Evolutionary conservation across 2,888 invertebrate species (phyloP).

Genomic region (Cistogaster globosa): DNA sequence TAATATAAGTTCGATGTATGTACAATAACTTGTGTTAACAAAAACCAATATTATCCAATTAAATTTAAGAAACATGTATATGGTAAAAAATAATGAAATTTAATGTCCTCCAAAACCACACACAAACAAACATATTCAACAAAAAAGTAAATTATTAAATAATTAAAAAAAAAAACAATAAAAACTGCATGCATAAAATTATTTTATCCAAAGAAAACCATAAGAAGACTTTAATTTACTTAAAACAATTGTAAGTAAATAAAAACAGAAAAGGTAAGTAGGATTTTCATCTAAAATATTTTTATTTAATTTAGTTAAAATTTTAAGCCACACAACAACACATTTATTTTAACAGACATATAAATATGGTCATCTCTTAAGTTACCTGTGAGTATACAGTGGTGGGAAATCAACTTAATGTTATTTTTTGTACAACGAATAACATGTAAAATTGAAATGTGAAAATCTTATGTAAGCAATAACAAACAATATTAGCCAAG

Average conservation of each 20-base stretch:
- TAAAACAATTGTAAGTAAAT: background rate
- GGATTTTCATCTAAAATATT: constrained; percentile 24
- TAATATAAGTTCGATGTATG: constrained; percentile 22
- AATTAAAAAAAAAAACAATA: constrained; percentile 29
- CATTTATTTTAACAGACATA: background rate
- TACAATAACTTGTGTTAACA: constrained; percentile 35
- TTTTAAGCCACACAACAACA: background rate
- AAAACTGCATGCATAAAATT: constrained; percentile 52
- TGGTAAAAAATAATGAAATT: constrained; percentile 57
- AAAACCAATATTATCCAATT: background rate
- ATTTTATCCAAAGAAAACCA: constrained; percentile 41
- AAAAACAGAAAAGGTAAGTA: constrained; percentile 32
- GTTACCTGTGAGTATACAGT: too few relatives aligned
- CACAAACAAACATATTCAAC: constrained; percentile 30
- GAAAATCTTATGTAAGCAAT: too few relatives aligned
- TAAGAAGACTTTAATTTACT: constrained; percentile 36
- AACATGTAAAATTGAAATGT: too few relatives aligned
- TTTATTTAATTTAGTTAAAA: constrained; percentile 29
- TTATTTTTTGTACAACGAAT: too few relatives aligned
- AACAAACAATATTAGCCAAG: too few relatives aligned
- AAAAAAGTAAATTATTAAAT: constrained; percentile 12
- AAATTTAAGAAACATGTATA: constrained; percentile 29
- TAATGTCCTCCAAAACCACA: constrained; percentile 58
- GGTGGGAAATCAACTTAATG: too few relatives aligned
- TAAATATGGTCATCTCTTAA: background rate